phyloP scores from a whole-genome alignment of 2,888 invertebrate species.

The Aphidoletes aphidimyza region DNA sequence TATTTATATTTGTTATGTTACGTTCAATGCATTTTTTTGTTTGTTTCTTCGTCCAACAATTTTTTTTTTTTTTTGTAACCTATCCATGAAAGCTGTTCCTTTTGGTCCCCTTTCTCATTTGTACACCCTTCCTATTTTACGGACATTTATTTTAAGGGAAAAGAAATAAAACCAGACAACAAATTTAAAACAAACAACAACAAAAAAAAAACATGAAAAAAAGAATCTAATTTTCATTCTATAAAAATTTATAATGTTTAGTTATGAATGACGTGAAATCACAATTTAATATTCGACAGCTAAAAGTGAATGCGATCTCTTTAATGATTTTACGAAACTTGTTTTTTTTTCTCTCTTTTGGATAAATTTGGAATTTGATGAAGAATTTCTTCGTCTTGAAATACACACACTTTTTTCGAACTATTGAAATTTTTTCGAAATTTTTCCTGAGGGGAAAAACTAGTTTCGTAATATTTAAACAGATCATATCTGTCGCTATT shows the following conservation, averaged over 20 bases:
- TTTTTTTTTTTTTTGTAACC: neutral
- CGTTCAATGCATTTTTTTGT: neutral
- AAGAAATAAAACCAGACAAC: too few relatives aligned
- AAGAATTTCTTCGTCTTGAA: too few relatives aligned
- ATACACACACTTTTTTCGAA: too few relatives aligned
- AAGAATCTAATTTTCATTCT: too few relatives aligned
- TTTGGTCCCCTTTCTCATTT: constrained; percentile 3
- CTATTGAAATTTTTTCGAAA: too few relatives aligned
- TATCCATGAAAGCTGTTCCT: neutral
- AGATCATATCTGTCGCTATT: neutral
- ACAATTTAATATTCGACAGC: too few relatives aligned
- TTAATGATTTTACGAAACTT: too few relatives aligned
- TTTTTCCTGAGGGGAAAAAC: neutral
- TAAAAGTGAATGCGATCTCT: too few relatives aligned
- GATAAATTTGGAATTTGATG: too few relatives aligned
- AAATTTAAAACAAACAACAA: constrained; percentile 1
- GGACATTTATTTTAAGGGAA: neutral
- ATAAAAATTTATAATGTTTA: neutral
- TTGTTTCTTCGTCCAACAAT: neutral
- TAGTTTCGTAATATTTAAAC: too few relatives aligned
- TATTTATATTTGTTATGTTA: constrained; percentile 24
- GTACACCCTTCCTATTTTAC: constrained; percentile 11
- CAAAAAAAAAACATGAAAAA: too few relatives aligned
- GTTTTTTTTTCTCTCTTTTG: too few relatives aligned
- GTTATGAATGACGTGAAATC: neutral